phyloP scores from a whole-genome alignment of 2,888 invertebrate species.

The Hemicrepidius hirtus region DNA sequence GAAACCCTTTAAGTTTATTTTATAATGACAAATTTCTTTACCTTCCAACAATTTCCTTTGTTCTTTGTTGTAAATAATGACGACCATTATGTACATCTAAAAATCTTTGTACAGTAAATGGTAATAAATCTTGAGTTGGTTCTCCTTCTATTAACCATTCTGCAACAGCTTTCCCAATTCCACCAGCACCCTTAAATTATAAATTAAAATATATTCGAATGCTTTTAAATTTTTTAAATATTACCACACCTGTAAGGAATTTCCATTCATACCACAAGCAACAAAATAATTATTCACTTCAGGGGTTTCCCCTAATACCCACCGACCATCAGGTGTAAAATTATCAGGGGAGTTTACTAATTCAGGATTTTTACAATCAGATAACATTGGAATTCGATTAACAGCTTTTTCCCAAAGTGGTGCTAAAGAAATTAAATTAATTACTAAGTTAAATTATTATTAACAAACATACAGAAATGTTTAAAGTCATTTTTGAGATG shows the following conservation, averaged over 20 bases:
- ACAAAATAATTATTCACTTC: conserved; percentile 83
- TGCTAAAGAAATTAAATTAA: conserved; percentile 61
- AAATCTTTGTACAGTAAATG: conserved; percentile 80
- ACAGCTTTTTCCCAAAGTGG: conserved; percentile 74
- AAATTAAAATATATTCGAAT: background rate
- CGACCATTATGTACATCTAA: conserved; percentile 80
- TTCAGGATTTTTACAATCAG: conserved; percentile 72
- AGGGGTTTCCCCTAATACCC: conserved; percentile 81
- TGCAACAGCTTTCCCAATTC: conserved; percentile 80
- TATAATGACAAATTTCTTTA: conserved; percentile 58
- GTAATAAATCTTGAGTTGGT: conserved; percentile 77
- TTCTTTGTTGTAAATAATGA: conserved; percentile 77
- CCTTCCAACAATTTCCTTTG: conserved; percentile 80
- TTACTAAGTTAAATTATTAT: background rate
- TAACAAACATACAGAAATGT: conserved; percentile 75
- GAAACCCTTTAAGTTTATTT: too few relatives aligned
- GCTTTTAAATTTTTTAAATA: background rate
- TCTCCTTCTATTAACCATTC: conserved; percentile 82
- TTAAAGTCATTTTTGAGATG: conserved; percentile 76
- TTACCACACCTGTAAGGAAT: conserved; percentile 74
- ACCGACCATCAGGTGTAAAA: conserved; percentile 82
- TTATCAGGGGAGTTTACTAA: conserved; percentile 81
- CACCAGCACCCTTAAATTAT: conserved; percentile 76
- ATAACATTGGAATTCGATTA: conserved; percentile 76
- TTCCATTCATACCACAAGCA: conserved; percentile 84